phyloP scores from a whole-genome alignment of 2,113 vertebrate species.

The Nibea coibor region DNA sequence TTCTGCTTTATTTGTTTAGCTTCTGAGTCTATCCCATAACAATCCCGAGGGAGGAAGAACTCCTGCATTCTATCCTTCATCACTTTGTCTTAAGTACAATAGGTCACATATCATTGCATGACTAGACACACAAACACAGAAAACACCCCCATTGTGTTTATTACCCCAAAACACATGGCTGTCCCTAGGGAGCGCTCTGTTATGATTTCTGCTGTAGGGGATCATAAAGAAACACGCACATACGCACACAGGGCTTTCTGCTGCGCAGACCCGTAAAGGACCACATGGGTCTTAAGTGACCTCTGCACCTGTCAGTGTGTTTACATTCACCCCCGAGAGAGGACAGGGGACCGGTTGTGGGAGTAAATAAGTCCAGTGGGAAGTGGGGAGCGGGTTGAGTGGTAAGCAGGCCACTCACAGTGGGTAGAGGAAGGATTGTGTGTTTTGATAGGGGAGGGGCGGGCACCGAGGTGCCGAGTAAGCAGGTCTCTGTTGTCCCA shows the following conservation, averaged over 20 bases:
- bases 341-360: constrained; percentile 37
- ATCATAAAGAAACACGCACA: constrained; percentile 53
- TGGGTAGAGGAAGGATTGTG: constrained; percentile 32
- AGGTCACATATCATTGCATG: constrained; percentile 65
- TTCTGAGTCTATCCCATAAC: constrained; percentile 7
- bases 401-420: constrained; percentile 6
- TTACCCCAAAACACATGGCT: constrained; percentile 66
- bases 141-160: constrained; percentile 63
- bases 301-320: constrained; percentile 76
- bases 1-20: constrained; percentile 11
- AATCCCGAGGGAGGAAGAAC: constrained; percentile 39
- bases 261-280: constrained; percentile 47
- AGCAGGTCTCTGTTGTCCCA: constrained; percentile 53
- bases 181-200: constrained; percentile 51
- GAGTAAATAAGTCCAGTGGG: constrained; percentile 47
- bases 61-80: constrained; percentile 50
- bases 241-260: constrained; percentile 37
- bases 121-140: constrained; percentile 64
- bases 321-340: constrained; percentile 63
- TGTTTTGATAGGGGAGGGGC: constrained; percentile 51
- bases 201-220: constrained; percentile 66
- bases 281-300: constrained; percentile 64
- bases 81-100: constrained; percentile 62
- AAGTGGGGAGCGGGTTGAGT: constrained; percentile 34
- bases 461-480: constrained; percentile 57